Evolutionary conservation across 2,797 vertebrate species (phyloP).

Genomic region (Lacerta agilis): DNA sequence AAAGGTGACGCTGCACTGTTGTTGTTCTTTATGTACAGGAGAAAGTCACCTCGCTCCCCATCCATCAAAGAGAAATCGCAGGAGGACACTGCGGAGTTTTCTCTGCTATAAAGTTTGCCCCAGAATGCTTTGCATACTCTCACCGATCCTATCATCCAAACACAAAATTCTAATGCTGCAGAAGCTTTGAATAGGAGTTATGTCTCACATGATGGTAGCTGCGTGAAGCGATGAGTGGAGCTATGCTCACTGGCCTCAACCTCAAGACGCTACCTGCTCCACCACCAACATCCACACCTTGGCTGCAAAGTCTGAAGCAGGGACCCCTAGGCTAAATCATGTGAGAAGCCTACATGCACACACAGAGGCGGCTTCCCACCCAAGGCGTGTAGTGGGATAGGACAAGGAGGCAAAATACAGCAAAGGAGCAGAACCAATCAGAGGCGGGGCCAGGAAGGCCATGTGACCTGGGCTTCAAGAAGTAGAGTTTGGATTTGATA

Average conservation of each 20-base stretch:
- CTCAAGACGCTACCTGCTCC: no score
- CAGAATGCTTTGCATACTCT: not conserved
- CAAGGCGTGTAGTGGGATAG: no score
- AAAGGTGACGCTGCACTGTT: not conserved
- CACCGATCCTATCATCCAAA: not conserved
- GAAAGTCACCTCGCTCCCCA: not conserved
- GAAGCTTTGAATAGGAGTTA: not conserved
- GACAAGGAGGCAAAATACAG: no score
- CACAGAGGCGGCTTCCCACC: not conserved
- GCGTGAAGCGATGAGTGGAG: not conserved
- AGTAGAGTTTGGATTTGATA: no score
- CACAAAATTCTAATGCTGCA: not conserved
- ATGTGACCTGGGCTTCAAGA: no score
- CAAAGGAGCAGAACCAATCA: no score
- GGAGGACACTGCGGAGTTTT: not conserved
- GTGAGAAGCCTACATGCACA: not conserved
- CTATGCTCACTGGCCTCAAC: not conserved
- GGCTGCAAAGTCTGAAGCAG: not conserved
- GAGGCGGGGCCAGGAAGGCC: no score
- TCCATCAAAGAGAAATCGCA: not conserved
- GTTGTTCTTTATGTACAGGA: not conserved
- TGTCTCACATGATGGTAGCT: not conserved
- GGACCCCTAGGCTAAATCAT: not conserved
- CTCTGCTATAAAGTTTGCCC: not conserved
- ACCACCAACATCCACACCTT: not conserved